Conservation (phyloP, 1,140 invertebrate species). For the Caenorhabditis latens region DNA sequence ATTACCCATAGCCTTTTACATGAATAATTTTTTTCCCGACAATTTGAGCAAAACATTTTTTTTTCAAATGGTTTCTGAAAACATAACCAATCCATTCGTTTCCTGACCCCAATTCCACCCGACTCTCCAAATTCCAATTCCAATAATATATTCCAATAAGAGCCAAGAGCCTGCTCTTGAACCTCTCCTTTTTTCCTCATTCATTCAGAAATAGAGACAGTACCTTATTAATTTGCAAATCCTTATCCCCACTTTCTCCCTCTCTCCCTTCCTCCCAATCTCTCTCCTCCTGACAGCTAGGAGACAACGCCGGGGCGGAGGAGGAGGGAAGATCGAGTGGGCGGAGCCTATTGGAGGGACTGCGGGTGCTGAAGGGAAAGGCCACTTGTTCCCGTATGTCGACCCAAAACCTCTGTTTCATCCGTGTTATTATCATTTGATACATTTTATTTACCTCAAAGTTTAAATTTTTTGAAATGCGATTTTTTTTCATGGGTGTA, state of each 20-base stretch:
- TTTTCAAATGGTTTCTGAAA: too few relatives aligned
- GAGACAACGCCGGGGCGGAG: not conserved
- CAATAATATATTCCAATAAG: conserved; percentile 41
- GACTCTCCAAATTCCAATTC: not conserved
- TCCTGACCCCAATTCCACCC: not conserved
- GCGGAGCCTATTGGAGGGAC: not conserved
- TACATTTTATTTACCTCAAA: not conserved
- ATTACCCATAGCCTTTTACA: too few relatives aligned
- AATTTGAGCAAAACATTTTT: too few relatives aligned
- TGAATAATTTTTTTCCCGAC: too few relatives aligned
- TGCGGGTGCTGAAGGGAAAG: not conserved
- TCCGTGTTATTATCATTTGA: not conserved
- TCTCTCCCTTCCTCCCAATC: not conserved
- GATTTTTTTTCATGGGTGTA: not conserved
- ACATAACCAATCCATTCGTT: not conserved
- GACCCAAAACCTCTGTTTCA: not conserved
- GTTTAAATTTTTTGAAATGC: not conserved
- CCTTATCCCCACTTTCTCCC: not conserved
- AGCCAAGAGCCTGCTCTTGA: not conserved
- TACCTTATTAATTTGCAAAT: conserved; percentile 57
- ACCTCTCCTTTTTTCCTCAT: not conserved
- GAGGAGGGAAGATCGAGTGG: not conserved
- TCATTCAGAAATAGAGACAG: not conserved
- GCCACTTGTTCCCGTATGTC: conserved; percentile 44
- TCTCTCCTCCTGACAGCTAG: conserved; percentile 11